Evolutionary conservation across 2,888 invertebrate species (phyloP), one percentile per base, ranked within the genome.

Genomic region (Syritta pipiens): DNA sequence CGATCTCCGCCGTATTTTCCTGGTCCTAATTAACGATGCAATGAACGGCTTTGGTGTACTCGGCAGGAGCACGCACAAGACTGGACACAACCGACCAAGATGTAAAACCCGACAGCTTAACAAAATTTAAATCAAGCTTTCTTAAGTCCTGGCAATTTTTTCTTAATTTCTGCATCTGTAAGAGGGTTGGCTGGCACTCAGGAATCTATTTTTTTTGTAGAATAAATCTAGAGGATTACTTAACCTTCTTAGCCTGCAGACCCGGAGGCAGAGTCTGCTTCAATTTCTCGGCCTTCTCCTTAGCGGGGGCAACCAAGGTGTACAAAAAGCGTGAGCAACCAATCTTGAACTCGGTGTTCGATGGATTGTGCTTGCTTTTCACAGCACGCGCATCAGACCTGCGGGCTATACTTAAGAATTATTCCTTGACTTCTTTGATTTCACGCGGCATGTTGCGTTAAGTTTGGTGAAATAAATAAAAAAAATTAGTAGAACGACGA

Each of bases 401-500:
- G 86, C 99, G 94, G 46, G 99, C 99, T 86, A 96, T 98, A 85
- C 99, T 91, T 76, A 99, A 93, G 90, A 99, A 99, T n/a, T n/a
- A n/a, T 89, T 99, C 98, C 90, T 99, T 99, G 86, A 99, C 99
- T 91, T 99, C 99, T 90, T 96, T 97, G 84, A 99, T 97, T 94
- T 99, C 97, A 88, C 97, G 95, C 83, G 99, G 99, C 99, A 89
- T 89, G 67, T 84, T 86, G 83, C 67, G 65, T 77, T 81, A 71
- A 57, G 81, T 79, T 81, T 55, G 48, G 37, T 44, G 77, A 82
- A 83, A 82, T 82, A 69, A 60, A 68, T 81, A n/a, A 71, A 83
- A 83, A 82, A 17, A 81, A 63, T 83, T 68, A 82, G 68, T 74
- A 81, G 82, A 76, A 76, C 62, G 71, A 83, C 67, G 76, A 68